phyloP scores from a whole-genome alignment of 2,888 invertebrate genomes.

The Polymixis lichenea region DNA sequence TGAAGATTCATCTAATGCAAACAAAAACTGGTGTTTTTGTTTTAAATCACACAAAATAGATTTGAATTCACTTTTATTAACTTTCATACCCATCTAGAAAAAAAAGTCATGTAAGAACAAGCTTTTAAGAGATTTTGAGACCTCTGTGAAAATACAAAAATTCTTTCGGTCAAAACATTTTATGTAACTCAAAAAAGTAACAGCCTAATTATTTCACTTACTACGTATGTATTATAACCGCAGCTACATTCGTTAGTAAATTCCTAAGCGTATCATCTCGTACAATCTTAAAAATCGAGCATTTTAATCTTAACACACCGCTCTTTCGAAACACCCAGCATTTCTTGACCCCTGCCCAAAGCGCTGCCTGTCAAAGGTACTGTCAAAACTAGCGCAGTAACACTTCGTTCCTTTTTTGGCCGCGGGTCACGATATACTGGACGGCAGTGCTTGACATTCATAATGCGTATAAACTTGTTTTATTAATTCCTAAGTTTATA shows the following conservation, averaged over 20 bases:
- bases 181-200: conserved; percentile 41
- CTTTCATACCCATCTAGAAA: not conserved
- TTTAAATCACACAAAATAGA: too few species aligned
- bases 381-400: not conserved
- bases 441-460: conserved; percentile 37
- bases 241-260: conserved; percentile 67
- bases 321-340: conserved; percentile 32
- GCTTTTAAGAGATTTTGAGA: conserved; percentile 5
- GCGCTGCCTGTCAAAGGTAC: conserved; percentile 18
- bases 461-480: conserved; percentile 62
- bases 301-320: conserved; percentile 61
- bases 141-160: conserved; percentile 3
- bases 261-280: conserved; percentile 61
- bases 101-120: not conserved
- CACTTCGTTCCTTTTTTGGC: conserved; percentile 2
- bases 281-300: conserved; percentile 63
- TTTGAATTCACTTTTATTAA: not conserved
- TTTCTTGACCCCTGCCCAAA: conserved; percentile 11
- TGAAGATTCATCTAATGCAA: too few species aligned
- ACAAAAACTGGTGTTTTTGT: too few species aligned
- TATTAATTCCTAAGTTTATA: conserved; percentile 62
- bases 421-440: conserved; percentile 28
- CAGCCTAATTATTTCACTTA: conserved; percentile 64
- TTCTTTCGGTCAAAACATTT: conserved; percentile 33
- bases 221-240: conserved; percentile 57